Percentiles rank a stretch among this genome's conserved stretches.
Evolutionary conservation across 2,797 vertebrate genomes (phyloP).

Genomic region (Phalloptychus januarius): DNA sequence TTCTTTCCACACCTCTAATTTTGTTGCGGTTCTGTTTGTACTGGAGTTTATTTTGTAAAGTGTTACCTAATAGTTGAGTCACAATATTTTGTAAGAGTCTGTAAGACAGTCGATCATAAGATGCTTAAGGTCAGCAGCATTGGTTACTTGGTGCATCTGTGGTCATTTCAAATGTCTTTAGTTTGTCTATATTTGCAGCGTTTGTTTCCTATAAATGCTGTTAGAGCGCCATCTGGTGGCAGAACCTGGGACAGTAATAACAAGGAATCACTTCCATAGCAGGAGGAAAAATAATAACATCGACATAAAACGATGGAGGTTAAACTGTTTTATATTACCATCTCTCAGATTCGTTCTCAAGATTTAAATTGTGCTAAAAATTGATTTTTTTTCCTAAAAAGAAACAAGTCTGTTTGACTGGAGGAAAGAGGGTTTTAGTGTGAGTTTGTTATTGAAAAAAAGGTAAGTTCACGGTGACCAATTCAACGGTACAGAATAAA

Average conservation of each 20-base stretch:
- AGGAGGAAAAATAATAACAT: background rate
- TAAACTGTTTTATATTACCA: background rate
- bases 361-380: background rate
- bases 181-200: constrained; percentile 42
- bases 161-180: constrained; percentile 14
- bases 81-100: background rate
- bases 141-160: background rate
- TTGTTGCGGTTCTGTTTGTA: background rate
- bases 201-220: background rate
- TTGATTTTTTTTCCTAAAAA: background rate
- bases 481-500: too few species aligned
- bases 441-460: background rate
- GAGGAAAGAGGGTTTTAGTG: background rate
- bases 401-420: background rate
- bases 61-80: too few species aligned
- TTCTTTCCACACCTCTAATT: background rate
- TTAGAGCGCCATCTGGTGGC: constrained; percentile 59
- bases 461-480: too few species aligned
- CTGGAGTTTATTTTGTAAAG: background rate
- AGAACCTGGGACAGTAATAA: background rate
- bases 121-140: constrained; percentile 1
- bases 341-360: background rate
- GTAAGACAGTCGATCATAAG: background rate
- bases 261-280: background rate
- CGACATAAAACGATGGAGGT: background rate